Evolutionary conservation across 2,888 invertebrate species (phyloP), one percentile per base, ranked within the genome.

Genomic region (Drosophila nigricruria): DNA sequence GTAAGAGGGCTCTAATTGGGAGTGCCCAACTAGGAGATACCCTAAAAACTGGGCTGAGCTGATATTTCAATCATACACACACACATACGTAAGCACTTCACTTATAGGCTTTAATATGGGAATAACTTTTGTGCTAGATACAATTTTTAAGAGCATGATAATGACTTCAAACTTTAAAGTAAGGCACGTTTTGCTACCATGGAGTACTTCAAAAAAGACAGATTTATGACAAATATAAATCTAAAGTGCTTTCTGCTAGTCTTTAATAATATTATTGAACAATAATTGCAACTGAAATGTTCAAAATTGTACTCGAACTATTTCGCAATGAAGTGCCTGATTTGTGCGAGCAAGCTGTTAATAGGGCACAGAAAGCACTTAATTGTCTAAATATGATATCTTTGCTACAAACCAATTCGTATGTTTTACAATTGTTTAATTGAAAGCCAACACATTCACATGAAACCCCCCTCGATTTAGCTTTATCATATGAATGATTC

Each of bases 401-500:
- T 14, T 5, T 50, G 14, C 1, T 5, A 18, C 12, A 8, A 32
- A 52, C 0, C 8, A 32, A 34, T 20, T 50, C 16, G 9, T 20
- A 8, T 50, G 32, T 32, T 34, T 50, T 34, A 34, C 50, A 50
- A 50, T 34, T 50, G 32, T 1, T 25, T 49, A 49, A 49, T 49
- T 12, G 30, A 12, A 18, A 6, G 6, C 18, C 38, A 36, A 36
- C 5, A 42, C 42, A 32, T 36, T 6, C 16, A 10, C n/a, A 1
- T 9, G 4, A n/a, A n/a, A n/a, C 18, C 20, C 52, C 23, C 34
- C 2, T 2, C 5, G n/a, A 10, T 9, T 2, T 1, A 0, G 16
- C 10, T 23, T 52, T 52, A 25, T 36, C 36, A n/a, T 1, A 9
- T 16, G 14, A n/a, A 40, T 56, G 54, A 74, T 27, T 70, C 60